These are phyloP conservation scores for Nothocercus nigrocapillus DNA, from an alignment of 2,113 vertebrate genomes.

Conservation along the genomic window DNA sequence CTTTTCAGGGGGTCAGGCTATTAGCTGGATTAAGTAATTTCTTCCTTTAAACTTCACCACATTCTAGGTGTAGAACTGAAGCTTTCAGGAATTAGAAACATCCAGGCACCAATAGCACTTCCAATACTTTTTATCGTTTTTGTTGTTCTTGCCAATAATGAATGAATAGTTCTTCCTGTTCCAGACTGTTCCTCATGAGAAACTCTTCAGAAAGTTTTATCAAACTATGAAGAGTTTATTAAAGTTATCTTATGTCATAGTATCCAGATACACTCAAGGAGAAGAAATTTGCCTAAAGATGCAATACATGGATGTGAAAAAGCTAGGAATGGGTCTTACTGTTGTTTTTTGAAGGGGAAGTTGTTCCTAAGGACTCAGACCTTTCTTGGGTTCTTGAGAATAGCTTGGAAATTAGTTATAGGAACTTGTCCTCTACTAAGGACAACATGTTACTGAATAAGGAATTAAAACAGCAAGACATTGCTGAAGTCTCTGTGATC, in stretches of 20 bases:
- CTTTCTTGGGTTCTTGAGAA: not conserved
- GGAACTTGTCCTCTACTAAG: not conserved
- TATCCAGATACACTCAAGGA: not conserved
- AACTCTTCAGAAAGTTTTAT: not conserved
- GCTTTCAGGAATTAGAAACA: not conserved
- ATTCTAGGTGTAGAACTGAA: not conserved
- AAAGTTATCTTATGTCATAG: not conserved
- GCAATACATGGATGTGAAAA: not conserved
- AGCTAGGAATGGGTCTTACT: not conserved
- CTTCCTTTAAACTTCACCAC: not conserved
- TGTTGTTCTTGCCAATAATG: not conserved
- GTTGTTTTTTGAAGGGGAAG: not conserved
- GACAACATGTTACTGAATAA: not conserved
- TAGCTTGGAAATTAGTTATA: not conserved
- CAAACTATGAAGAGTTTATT: not conserved
- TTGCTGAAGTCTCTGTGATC: not conserved
- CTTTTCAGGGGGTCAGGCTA: not conserved
- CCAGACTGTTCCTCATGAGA: not conserved
- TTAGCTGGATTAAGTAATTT: not conserved
- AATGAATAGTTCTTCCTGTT: not conserved
- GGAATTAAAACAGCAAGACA: not conserved
- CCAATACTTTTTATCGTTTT: not conserved
- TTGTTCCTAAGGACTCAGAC: not conserved
- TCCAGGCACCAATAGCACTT: not conserved
- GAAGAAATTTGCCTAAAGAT: not conserved